Base-by-base conservation (phyloP, 2,888 invertebrate genomes). In the Cybosia mesomella region DNA sequence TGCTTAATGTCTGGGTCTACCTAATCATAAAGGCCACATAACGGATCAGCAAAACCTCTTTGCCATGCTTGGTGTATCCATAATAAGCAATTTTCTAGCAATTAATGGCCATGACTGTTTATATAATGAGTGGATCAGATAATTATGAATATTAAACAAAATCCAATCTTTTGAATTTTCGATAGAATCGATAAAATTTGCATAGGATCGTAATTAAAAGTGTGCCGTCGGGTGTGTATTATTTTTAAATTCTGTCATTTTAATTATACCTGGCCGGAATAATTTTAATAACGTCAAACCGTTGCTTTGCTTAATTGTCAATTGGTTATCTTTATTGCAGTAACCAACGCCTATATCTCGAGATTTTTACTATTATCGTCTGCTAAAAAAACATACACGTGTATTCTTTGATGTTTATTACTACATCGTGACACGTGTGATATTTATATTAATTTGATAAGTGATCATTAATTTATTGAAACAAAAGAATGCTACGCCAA, bases 141-240 rank as follows among this genome's bases (percentile, higher is more conserved):
- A 58, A 67, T 24, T 71, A 39, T 65, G 63, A 57, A 72, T 68
- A 71, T 58, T 71, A 71, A 77, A 81, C 71, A 66, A 78, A 80
- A 87, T 85, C 81, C 79, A 83, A 83, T 84, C 18, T n/a, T n/a
- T 49, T n/a, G 49, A 49, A 49, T 49, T 49, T 18, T n/a, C 78
- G 75, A 75, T 76, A 68, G 72, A 70, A 32, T 28, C 58, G 24
- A 34, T 58, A 32, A 58, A 34, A 91, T 91, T 91, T 88, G 88
- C 91, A 92, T 92, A 81, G 81, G 86, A 88, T 83, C 68, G 83
- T 90, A 92, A 92, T 92, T 92, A 92, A 90, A 89, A 86, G 75
- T 83, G 76, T 83, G 74, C 83, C 75, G 67, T 64, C 5, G 69
- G 79, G 79, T 81, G 77, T 32, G 24, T 55, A 55, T 58, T 75